A percentile compares a stretch with the other conserved stretches of the same genome.
phyloP scores from a whole-genome alignment of 2,113 vertebrate species.

The Aptenodytes patagonicus region DNA sequence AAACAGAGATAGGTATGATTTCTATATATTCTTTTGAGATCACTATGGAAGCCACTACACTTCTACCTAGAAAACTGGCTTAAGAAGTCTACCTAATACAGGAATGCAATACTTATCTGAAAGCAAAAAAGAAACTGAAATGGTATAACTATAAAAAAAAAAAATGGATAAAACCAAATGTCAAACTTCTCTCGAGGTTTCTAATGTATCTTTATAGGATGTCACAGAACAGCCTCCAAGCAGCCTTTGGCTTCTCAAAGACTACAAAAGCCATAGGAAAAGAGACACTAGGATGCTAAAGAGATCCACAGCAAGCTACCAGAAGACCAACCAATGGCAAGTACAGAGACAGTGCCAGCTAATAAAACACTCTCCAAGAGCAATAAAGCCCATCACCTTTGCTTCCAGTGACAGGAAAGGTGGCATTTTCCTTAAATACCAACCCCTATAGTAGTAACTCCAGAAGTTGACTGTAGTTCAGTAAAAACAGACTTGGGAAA shows the following conservation, averaged over 20 bases:
- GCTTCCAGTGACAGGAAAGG: background rate
- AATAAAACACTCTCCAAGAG: background rate
- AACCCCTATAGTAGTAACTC: background rate
- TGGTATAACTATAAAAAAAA: background rate
- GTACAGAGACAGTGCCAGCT: background rate
- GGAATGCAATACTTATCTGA: background rate
- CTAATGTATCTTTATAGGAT: background rate
- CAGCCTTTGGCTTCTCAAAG: background rate
- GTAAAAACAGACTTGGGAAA: background rate
- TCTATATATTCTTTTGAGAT: background rate
- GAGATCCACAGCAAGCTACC: background rate
- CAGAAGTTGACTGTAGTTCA: background rate
- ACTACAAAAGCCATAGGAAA: background rate
- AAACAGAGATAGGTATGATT: background rate
- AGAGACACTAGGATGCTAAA: background rate
- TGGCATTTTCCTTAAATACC: background rate
- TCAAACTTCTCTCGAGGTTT: background rate
- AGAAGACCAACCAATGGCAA: background rate
- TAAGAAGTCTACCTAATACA: background rate
- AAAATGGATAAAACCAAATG: background rate
- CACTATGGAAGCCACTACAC: background rate
- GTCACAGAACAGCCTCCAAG: background rate
- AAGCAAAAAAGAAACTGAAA: background rate
- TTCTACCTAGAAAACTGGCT: background rate
- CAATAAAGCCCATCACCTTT: background rate